Base-by-base conservation (phyloP, 2,113 vertebrate species). In the Halichoeres trimaculatus region DNA sequence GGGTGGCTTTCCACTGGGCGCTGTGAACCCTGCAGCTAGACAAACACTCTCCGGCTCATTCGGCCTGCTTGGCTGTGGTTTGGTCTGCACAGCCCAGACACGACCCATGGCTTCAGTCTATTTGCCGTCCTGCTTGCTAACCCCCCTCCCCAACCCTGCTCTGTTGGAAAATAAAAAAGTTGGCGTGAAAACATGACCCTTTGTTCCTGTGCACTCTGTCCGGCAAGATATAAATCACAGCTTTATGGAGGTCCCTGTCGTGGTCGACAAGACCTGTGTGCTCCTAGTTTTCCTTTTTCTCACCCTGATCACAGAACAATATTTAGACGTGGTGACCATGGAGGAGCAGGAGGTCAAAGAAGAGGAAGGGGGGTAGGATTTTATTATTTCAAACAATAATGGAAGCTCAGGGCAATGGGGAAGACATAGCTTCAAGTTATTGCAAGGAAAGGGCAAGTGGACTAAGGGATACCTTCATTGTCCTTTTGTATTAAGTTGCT, bases 251-350 rank as follows among this genome's bases (percentile, higher is more conserved):
- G 88, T 78, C 80, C 80, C 80, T 62, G 81, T 84, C 23, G 0
- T 79, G 73, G 68, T 87, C 90, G 89, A 68, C 80, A 77, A 85
- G 84, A 85, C 85, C 88, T 66, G 70, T 55, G 50, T 0, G 24
- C 85, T 90, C 87, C 77, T 58, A 59, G 76, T 90, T 93, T 91
- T 82, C 58, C 5, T 83, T 84, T 81, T 79, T 92, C 90, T 90
- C 90, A 74, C 76, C 64, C 88, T 54, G 87, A 92, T 91, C 91
- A 88, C 93, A 94, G 90, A 93, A 78, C 89, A 95, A 94, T 91
- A 93, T 94, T 95, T 94, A 92, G 88, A 91, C 52, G 56, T 80
- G 84, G 82, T 82, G 73, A 80, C 64, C 58, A 52, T 83, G 74
- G 82, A 51, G 74, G 78, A 20, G 51, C 10, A 17, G 34, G 59